A percentile compares a stretch with the other conserved stretches of the same genome.
Conservation (phyloP, 1,140 invertebrate genomes). For the Protaetia brevitarsis region DNA sequence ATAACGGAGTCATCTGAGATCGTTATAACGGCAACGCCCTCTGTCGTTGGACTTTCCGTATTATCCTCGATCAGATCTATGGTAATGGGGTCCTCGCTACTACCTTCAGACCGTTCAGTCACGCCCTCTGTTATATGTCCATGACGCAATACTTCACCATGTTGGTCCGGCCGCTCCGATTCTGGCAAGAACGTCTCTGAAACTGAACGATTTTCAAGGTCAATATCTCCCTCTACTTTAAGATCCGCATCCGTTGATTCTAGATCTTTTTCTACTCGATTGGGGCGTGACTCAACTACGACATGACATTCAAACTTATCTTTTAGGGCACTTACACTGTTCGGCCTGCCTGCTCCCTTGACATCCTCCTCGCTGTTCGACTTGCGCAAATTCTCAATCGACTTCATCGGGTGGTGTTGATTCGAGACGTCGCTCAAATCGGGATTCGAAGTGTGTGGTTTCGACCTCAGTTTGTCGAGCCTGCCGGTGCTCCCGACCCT, state of each 20-base stretch:
- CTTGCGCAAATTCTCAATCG: not conserved
- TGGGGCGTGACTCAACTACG: not conserved
- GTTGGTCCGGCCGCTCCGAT: no score
- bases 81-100: not conserved
- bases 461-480: not conserved
- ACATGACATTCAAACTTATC: slow-evolving; percentile 16
- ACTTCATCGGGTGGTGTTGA: not conserved
- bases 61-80: not conserved
- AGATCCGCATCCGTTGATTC: not conserved
- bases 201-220: slow-evolving; percentile 19
- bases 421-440: not conserved
- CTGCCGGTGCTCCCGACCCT: no score
- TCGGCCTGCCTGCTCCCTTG: no score
- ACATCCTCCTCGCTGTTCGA: not conserved
- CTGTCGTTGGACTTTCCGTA: not conserved
- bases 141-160: slow-evolving; percentile 15
- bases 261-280: not conserved
- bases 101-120: not conserved
- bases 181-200: not conserved
- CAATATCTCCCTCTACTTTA: not conserved
- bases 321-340: slow-evolving; percentile 15
- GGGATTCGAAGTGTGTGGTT: not conserved
- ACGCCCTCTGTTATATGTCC: slow-evolving; percentile 18
- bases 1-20: not conserved
- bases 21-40: not conserved